Evolutionary conservation across 2,113 vertebrate genomes (phyloP), one percentile per base, ranked within the genome.

Genomic region (Heliornis fulica): DNA sequence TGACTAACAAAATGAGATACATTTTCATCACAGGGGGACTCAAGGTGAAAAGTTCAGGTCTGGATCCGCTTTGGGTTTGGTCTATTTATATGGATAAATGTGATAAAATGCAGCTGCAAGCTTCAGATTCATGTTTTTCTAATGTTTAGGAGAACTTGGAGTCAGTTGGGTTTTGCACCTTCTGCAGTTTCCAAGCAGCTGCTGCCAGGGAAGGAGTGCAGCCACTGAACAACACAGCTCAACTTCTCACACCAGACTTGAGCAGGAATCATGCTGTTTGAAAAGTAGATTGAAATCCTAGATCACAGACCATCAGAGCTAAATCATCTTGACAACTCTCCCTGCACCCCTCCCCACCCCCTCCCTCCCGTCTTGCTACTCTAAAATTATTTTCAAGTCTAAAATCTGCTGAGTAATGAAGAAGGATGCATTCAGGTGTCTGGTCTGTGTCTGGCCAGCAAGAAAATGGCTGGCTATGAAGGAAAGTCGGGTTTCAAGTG

Each of bases 21-120:
- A 32, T 96, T 97, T 95, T 96, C 91, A 64, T 95, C 95, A 96
- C 96, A 95, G 94, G 95, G 94, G 91, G 95, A 94, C 94, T 84
- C 69, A 84, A 94, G 96, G 95, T 97, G 96, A 97, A 96, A 96
- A 96, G 96, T 96, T 95, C 93, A 95, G 86, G 81, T 89, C 95
- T 95, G 93, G 94, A 95, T 97, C 83, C 57, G 87, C 93, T 97
- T 95, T 94, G 89, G 9, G 36, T 93, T 95, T 94, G 57, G 81
- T 94, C 93, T 97, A 31, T 97, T 96, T 97, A 82, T 95, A 72
- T 71, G 88, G 79, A 86, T 94, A 88, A 77, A 94, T 95, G 91
- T 87, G 94, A 96, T 96, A 96, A 95, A 96, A 94, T 71, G 77
- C 95, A 96, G 96, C 95, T 93, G 91, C 6, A 7, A 71, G 83